phyloP scores from a whole-genome alignment of 2,797 vertebrate genomes.

The Silurus lanzhouensis region DNA sequence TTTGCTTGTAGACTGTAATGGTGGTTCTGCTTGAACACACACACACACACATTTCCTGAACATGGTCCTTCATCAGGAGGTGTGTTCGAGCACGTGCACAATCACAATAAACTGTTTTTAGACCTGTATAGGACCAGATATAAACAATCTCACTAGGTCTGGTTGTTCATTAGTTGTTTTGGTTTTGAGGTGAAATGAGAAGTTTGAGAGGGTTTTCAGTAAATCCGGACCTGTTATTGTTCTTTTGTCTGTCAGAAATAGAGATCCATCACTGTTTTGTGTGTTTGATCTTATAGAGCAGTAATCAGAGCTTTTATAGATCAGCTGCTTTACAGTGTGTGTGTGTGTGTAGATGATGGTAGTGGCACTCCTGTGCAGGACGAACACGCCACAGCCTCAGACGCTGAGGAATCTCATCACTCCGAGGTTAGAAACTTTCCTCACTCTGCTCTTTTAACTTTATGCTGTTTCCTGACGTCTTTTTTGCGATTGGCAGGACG shows the following conservation, averaged over 20 bases:
- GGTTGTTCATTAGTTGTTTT: no score
- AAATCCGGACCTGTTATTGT: no score
- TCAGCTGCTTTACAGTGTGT: background rate
- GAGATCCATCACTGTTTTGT: background rate
- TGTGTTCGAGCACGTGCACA: no score
- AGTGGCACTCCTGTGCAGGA: conserved; percentile 95
- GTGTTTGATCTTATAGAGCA: background rate
- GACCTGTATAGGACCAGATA: no score
- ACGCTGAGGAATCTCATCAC: conserved; percentile 77
- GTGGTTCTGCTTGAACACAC: no score
- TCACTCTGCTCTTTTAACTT: background rate
- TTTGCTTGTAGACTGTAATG: background rate
- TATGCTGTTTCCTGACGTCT: background rate
- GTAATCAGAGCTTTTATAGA: background rate
- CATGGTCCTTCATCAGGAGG: no score
- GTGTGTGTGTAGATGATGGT: conserved; percentile 83
- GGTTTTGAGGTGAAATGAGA: no score
- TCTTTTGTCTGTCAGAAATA: no score
- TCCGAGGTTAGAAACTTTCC: conserved; percentile 80
- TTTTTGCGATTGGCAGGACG: conserved; percentile 76
- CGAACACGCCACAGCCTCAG: conserved; percentile 87
- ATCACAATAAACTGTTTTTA: no score
- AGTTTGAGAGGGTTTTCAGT: no score
- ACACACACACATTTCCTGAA: no score
- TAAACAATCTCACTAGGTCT: no score